Percentiles rank a stretch among this genome's conserved stretches.
These are phyloP conservation scores for Aramus guarauna DNA, from an alignment of 2,113 vertebrate genomes.

Conservation along the genomic window DNA sequence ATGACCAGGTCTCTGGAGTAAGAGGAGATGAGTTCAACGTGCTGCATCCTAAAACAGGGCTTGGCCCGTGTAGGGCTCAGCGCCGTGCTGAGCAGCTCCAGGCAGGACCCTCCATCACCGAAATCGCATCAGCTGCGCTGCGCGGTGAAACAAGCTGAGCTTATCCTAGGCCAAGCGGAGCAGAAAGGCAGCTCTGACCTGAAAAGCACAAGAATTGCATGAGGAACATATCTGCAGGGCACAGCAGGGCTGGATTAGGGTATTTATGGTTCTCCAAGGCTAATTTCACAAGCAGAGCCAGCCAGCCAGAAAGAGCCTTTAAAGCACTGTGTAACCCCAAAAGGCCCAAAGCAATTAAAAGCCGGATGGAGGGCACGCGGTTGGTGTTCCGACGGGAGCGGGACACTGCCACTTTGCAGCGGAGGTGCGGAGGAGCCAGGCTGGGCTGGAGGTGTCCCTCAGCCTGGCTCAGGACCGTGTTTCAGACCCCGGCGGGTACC, in stretches of 20 bases:
- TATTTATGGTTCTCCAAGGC: background rate
- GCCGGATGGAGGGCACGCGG: background rate
- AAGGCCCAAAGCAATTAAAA: conserved; percentile 1
- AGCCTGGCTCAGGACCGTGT: background rate
- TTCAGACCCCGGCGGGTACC: background rate
- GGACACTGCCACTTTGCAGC: background rate
- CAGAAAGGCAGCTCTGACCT: background rate
- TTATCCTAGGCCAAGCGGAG: background rate
- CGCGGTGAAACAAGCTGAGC: background rate
- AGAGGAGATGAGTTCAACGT: background rate
- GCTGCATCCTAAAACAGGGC: background rate
- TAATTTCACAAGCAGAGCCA: background rate
- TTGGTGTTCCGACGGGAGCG: background rate
- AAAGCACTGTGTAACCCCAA: background rate
- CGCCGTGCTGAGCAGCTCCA: background rate
- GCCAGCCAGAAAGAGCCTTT: background rate
- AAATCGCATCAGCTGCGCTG: background rate
- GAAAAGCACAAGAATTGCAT: background rate
- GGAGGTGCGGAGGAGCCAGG: background rate
- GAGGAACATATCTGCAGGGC: background rate
- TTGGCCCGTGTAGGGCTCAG: rapidly evolving
- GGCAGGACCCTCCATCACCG: background rate
- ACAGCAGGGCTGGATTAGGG: background rate
- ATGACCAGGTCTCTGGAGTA: background rate
- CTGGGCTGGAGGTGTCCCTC: background rate